Evolutionary conservation across 2,888 invertebrate species (phyloP).

Genomic region (Diloba caeruleocephala): DNA sequence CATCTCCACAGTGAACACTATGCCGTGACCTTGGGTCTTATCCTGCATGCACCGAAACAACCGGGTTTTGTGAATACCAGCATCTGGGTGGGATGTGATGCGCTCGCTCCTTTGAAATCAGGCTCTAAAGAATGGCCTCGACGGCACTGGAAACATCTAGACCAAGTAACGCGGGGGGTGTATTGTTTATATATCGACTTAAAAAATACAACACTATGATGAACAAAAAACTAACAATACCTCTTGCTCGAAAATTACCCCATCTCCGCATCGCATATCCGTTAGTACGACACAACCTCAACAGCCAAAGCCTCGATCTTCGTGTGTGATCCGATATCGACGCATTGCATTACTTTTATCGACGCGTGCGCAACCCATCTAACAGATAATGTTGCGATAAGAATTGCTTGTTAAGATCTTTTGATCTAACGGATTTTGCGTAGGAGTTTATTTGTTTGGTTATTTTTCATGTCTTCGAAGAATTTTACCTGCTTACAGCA

Average conservation of each 20-base stretch:
- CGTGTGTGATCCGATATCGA: constrained; percentile 57
- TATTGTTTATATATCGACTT: no score
- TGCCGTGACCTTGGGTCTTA: no score
- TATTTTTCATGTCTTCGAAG: constrained; percentile 14
- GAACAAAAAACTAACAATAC: no score
- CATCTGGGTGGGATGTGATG: no score
- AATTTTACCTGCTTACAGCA: no score
- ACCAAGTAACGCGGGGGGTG: no score
- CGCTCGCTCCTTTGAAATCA: no score
- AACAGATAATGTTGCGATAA: constrained; percentile 49
- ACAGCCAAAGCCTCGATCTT: constrained; percentile 27
- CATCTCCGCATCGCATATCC: constrained; percentile 15
- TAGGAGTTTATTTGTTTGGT: constrained; percentile 35
- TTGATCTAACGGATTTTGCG: constrained; percentile 33
- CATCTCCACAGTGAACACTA: no score
- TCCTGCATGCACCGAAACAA: no score
- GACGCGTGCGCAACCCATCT: constrained; percentile 52
- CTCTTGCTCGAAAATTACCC: not conserved
- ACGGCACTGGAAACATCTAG: no score
- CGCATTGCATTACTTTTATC: constrained; percentile 56
- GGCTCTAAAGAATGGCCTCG: no score
- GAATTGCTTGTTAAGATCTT: constrained; percentile 54
- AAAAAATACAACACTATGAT: not conserved
- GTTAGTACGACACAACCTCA: not conserved
- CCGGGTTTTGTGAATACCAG: no score